Percentiles rank a stretch among this genome's conserved stretches.
phyloP scores from a whole-genome alignment of 2,113 vertebrate genomes.

The Trinectes maculatus region DNA sequence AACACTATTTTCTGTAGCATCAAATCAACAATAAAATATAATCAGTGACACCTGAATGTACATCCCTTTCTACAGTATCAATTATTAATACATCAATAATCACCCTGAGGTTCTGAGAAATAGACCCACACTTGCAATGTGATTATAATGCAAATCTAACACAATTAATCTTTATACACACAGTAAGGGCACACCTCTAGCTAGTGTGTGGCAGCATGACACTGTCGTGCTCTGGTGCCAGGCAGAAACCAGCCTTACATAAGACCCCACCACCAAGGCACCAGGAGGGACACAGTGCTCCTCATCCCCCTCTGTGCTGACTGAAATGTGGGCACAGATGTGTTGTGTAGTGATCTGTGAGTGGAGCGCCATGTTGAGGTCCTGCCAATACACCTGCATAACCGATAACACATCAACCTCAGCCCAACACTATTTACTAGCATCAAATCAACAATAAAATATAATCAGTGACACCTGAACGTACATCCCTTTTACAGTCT shows the following conservation, averaged over 20 bases:
- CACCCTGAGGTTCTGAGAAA: neutral
- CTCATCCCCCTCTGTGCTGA: conserved; percentile 25
- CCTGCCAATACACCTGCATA: too few relatives aligned
- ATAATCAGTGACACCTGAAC: neutral
- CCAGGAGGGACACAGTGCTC: conserved; percentile 66
- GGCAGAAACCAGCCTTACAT: conserved; percentile 62
- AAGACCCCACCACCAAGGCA: conserved; percentile 57
- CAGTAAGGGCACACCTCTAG: conserved; percentile 38
- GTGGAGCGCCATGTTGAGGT: too few relatives aligned
- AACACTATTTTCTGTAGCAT: too few relatives aligned
- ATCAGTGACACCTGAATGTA: neutral
- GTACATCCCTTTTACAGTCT: too few relatives aligned
- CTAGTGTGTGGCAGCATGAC: conserved; percentile 52
- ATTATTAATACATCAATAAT: too few relatives aligned
- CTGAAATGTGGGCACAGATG: too few relatives aligned
- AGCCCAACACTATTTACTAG: too few relatives aligned
- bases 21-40: too few relatives aligned
- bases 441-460: too few relatives aligned
- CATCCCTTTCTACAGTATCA: too few relatives aligned
- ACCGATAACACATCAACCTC: too few relatives aligned
- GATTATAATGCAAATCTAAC: conserved; percentile 3
- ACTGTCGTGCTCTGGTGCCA: conserved; percentile 64
- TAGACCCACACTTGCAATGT: neutral
- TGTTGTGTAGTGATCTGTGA: too few relatives aligned
- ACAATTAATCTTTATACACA: neutral